Conservation (phyloP, 37 sponge, comb jelly and placozoan genomes). For the Eunapius fragilis region DNA sequence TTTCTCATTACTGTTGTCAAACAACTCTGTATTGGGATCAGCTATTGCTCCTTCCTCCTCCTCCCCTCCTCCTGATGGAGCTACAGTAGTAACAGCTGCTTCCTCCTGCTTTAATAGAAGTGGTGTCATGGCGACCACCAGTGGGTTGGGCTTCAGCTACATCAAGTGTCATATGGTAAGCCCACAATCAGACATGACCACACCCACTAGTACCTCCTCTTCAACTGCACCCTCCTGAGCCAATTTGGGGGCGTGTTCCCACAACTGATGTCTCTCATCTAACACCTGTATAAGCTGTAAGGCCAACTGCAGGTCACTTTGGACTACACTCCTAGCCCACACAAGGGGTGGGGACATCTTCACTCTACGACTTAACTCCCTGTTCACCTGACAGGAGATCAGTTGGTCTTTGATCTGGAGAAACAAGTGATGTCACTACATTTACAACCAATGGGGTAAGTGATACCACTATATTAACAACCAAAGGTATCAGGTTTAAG, state of each 20-base stretch:
- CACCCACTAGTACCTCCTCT: too few species aligned
- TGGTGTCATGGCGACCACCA: constrained; percentile 13
- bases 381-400: constrained; percentile 79
- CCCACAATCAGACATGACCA: background rate
- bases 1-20: constrained; percentile 14
- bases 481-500: too few species aligned
- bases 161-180: background rate
- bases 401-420: constrained; percentile 61
- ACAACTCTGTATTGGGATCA: constrained; percentile 47
- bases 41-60: constrained; percentile 64
- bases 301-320: constrained; percentile 61
- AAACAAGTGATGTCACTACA: background rate
- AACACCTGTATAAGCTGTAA: constrained; percentile 59
- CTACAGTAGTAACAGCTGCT: constrained; percentile 2
- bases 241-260: constrained; percentile 39
- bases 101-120: constrained; percentile 31
- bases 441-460: too few species aligned
- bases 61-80: constrained; percentile 32
- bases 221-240: background rate
- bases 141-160: constrained; percentile 19
- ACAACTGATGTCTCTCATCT: constrained; percentile 72
- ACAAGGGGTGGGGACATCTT: constrained; percentile 46
- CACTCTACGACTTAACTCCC: constrained; percentile 86
- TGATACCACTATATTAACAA: too few species aligned
- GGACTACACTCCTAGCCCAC: constrained; percentile 52